phyloP scores from a whole-genome alignment of 2,797 vertebrate genomes.

The Myotis daubentonii region DNA sequence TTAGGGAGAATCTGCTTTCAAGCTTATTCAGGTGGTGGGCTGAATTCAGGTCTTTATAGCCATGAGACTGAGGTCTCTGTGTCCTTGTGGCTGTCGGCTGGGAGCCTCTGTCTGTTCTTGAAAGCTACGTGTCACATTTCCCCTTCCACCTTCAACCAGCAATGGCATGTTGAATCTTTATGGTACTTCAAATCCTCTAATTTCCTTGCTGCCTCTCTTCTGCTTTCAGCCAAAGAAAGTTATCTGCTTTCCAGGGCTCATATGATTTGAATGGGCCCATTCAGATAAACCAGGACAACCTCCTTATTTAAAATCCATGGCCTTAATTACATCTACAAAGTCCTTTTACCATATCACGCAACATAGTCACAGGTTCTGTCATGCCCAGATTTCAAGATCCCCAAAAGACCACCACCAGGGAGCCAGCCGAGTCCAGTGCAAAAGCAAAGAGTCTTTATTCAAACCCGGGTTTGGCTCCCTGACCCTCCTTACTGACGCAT shows the following conservation, averaged over 20 bases:
- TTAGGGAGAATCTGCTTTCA: background rate
- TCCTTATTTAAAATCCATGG: background rate
- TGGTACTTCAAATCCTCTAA: background rate
- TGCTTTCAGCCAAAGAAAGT: too few relatives aligned
- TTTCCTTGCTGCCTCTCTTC: background rate
- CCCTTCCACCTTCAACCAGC: background rate
- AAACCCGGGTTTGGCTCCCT: too few relatives aligned
- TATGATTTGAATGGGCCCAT: background rate
- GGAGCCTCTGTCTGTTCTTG: background rate
- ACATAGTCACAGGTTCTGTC: background rate
- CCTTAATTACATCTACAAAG: background rate
- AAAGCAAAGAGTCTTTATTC: too few relatives aligned
- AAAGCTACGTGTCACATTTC: background rate
- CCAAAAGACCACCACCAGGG: too few relatives aligned
- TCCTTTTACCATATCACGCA: background rate
- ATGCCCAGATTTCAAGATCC: too few relatives aligned
- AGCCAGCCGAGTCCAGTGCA: too few relatives aligned
- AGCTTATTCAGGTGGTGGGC: background rate
- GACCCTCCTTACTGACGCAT: too few relatives aligned
- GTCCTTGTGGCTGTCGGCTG: background rate
- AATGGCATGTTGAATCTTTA: background rate
- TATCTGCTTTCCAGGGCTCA: background rate
- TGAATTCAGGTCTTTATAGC: background rate
- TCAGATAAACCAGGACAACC: background rate
- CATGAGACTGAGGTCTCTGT: background rate